phyloP scores from a whole-genome alignment of 2,113 vertebrate genomes.

The Tautogolabrus adspersus region DNA sequence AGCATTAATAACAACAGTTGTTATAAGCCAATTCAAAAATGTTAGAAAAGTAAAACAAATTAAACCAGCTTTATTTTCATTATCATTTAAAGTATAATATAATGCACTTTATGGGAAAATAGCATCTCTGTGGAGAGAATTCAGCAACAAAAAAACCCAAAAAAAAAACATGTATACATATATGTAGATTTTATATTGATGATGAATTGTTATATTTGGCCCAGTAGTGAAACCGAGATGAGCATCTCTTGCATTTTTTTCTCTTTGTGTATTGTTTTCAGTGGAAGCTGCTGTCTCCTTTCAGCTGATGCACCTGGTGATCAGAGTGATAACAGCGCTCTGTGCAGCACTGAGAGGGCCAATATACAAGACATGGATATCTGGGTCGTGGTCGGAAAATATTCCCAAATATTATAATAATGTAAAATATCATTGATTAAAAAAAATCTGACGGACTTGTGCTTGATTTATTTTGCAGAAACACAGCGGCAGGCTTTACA shows the following conservation, averaged over 20 bases:
- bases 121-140: too few relatives aligned
- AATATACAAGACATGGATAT: background rate
- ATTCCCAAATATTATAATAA: background rate
- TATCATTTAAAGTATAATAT: background rate
- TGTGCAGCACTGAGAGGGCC: constrained; percentile 30
- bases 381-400: background rate
- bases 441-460: background rate
- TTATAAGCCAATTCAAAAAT: background rate
- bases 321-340: constrained; percentile 77
- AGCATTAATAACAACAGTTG: background rate
- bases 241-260: constrained; percentile 46
- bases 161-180: background rate
- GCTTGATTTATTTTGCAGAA: background rate
- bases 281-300: constrained; percentile 75
- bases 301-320: constrained; percentile 86
- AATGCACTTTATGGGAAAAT: too few relatives aligned
- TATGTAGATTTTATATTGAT: background rate
- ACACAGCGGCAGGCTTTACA: too few relatives aligned
- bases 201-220: background rate
- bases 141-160: background rate
- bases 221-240: background rate
- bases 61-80: background rate
- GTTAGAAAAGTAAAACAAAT: constrained; percentile 2
- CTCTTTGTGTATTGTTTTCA: constrained; percentile 72
- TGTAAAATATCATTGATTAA: background rate